phyloP scores from a whole-genome alignment of 2,888 invertebrate genomes.

The Elysia crispata region DNA sequence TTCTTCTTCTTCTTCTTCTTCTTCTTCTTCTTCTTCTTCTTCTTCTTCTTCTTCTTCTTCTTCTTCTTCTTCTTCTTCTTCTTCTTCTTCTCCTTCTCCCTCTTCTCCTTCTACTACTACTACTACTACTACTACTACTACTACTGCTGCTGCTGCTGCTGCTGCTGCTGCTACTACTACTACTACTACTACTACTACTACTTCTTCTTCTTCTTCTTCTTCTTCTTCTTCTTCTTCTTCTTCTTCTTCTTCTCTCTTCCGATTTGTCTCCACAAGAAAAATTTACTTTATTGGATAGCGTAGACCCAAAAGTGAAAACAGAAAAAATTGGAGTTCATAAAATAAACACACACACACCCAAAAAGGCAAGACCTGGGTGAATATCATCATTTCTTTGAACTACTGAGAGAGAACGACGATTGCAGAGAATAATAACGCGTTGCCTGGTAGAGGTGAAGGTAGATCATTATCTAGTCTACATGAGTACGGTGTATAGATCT shows the following conservation, averaged over 20 bases:
- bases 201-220: constrained; percentile 29
- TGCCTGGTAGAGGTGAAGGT: too few relatives aligned
- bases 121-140: constrained; percentile 22
- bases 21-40: not conserved
- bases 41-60: not conserved
- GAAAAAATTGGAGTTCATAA: too few relatives aligned
- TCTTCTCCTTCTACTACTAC: not conserved
- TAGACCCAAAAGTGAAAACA: too few relatives aligned
- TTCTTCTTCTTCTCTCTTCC: constrained; percentile 31
- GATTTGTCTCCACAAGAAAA: too few relatives aligned
- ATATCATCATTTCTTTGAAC: too few relatives aligned
- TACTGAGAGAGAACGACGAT: too few relatives aligned
- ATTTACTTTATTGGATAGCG: too few relatives aligned
- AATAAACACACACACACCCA: too few relatives aligned
- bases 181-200: constrained; percentile 37
- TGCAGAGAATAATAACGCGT: too few relatives aligned
- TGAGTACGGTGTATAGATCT: too few relatives aligned
- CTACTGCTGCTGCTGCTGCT: not conserved
- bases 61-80: not conserved
- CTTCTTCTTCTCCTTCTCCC: not conserved
- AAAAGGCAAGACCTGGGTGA: too few relatives aligned
- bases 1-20: not conserved
- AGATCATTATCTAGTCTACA: too few relatives aligned
- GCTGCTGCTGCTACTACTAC: constrained; percentile 1
- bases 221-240: constrained; percentile 27